These are phyloP conservation scores for Vespertilio murinus DNA, from an alignment of 2,797 vertebrate species.

Conservation along the genomic window DNA sequence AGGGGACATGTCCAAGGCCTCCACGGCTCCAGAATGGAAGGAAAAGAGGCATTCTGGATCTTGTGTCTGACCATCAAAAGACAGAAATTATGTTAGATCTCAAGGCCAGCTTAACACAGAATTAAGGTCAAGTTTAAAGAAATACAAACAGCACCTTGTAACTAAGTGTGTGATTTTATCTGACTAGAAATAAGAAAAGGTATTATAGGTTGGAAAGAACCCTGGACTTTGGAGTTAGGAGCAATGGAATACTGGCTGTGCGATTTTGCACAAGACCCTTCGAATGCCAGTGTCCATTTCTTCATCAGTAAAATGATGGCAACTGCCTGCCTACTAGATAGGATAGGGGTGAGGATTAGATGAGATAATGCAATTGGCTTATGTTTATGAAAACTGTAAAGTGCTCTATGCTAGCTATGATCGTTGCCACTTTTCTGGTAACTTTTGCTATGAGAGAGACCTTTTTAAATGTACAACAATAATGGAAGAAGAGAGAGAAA, in stretches of 20 bases:
- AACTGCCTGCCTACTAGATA: not conserved
- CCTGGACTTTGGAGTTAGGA: not conserved
- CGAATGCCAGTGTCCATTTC: not conserved
- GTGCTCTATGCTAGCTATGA: not conserved
- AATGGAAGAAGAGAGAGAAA: not conserved
- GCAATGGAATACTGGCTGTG: not conserved
- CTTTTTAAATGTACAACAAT: not conserved
- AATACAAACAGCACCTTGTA: not conserved
- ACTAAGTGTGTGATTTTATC: not conserved
- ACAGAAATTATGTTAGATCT: conserved; percentile 38
- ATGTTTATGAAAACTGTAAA: not conserved
- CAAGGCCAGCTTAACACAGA: not conserved
- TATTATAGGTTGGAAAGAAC: not conserved
- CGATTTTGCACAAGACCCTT: not conserved
- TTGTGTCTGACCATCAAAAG: conserved; percentile 84
- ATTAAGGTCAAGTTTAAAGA: not conserved
- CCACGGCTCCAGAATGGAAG: conserved; percentile 91
- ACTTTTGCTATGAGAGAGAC: not conserved
- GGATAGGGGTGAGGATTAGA: not conserved
- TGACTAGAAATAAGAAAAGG: not conserved
- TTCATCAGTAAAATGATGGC: not conserved
- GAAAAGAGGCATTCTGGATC: conserved; percentile 92
- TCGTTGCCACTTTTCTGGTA: not conserved
- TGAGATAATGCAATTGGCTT: not conserved
- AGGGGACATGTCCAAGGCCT: conserved; percentile 89